Percentiles rank a stretch among this genome's conserved stretches.
Conservation (phyloP, 2,888 invertebrate genomes). For the Lasioglossum morio region DNA sequence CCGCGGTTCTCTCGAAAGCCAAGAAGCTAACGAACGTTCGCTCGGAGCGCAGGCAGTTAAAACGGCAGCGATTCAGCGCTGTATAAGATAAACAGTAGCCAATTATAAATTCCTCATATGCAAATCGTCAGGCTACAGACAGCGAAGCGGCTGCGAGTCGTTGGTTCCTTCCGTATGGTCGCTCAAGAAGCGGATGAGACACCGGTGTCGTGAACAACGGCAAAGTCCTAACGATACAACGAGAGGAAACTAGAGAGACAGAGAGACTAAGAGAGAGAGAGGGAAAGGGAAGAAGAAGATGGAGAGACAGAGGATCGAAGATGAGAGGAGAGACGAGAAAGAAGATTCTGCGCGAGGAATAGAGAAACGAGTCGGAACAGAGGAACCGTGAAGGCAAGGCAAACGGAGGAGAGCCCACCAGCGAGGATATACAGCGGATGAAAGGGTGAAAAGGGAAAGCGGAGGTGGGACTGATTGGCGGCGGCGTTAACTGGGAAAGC, state of each 20-base stretch:
- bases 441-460: slow-evolving; percentile 54
- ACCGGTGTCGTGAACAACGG: slow-evolving; percentile 38
- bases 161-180: slow-evolving; percentile 64
- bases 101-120: slow-evolving; percentile 78
- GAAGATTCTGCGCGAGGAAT: not conserved
- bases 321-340: not conserved
- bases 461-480: slow-evolving; percentile 74
- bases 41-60: slow-evolving; percentile 9
- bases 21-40: slow-evolving; percentile 59
- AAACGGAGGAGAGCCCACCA: slow-evolving; percentile 44
- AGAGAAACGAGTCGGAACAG: slow-evolving; percentile 45
- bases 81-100: slow-evolving; percentile 74
- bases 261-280: too few species aligned
- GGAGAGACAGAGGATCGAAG: slow-evolving; percentile 16
- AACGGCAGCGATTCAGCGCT: slow-evolving; percentile 41
- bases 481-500: slow-evolving; percentile 78
- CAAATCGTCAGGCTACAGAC: slow-evolving; percentile 66
- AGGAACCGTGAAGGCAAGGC: slow-evolving; percentile 45
- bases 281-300: not conserved
- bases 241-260: not conserved
- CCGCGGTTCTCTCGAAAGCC: slow-evolving; percentile 43
- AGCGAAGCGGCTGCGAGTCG: slow-evolving; percentile 57
- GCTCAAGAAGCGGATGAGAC: slow-evolving; percentile 70
- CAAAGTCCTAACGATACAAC: slow-evolving; percentile 13
- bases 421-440: slow-evolving; percentile 35